Conservation (phyloP, 2,113 vertebrate genomes). For the Elgaria multicarinata region DNA sequence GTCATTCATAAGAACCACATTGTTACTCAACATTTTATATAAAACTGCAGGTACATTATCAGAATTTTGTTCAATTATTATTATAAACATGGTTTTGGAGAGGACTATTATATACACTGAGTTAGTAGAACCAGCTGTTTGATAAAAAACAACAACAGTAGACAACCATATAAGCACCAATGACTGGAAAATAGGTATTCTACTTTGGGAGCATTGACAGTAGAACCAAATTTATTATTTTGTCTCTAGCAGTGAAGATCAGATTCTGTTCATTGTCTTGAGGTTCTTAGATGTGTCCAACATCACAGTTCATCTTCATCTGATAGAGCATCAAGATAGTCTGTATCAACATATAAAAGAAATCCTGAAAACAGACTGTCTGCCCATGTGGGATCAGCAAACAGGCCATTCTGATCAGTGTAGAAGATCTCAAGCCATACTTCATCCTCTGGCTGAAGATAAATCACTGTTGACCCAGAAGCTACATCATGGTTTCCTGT, state of each 20-base stretch:
- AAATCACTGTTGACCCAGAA: slow-evolving; percentile 92
- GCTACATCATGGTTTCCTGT: slow-evolving; percentile 97
- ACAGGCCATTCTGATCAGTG: slow-evolving; percentile 94
- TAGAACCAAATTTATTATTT: slow-evolving; percentile 25
- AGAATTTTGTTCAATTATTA: slow-evolving; percentile 79
- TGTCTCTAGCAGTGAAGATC: not conserved
- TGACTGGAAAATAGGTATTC: slow-evolving; percentile 16
- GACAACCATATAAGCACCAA: slow-evolving; percentile 8
- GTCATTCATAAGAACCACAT: slow-evolving; percentile 50
- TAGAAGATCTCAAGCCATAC: slow-evolving; percentile 99
- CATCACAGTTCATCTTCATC: slow-evolving; percentile 86
- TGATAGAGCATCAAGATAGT: slow-evolving; percentile 91
- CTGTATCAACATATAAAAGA: slow-evolving; percentile 92
- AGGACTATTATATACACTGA: slow-evolving; percentile 52
- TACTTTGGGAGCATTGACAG: slow-evolving; percentile 15
- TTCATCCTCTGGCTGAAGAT: slow-evolving; percentile 94
- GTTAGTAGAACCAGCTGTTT: slow-evolving; percentile 49
- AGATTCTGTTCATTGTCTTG: slow-evolving; percentile 8
- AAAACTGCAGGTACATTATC: slow-evolving; percentile 71
- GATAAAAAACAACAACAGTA: slow-evolving; percentile 33
- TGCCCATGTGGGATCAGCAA: slow-evolving; percentile 93
- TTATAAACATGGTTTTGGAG: slow-evolving; percentile 60
- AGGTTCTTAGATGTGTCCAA: not conserved
- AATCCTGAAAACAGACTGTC: slow-evolving; percentile 98
- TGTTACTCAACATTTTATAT: slow-evolving; percentile 67